Percentiles rank a stretch among this genome's conserved stretches.
Evolutionary conservation across 2,888 invertebrate genomes (phyloP).

Genomic region (Cantharis flavilabris): DNA sequence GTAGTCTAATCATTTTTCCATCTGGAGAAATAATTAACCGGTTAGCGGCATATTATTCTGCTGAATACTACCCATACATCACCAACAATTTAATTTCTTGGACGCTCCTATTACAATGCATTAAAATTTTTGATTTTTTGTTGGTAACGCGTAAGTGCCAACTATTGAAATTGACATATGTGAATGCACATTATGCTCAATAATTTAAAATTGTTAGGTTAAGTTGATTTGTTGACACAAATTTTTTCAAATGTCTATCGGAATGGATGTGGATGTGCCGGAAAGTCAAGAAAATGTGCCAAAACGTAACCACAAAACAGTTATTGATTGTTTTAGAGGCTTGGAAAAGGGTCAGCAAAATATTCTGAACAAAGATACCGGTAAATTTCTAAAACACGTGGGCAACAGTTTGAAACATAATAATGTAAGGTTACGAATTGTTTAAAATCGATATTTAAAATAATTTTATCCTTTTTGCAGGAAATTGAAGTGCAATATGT

Average conservation of each 20-base stretch:
- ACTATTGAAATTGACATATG: not conserved
- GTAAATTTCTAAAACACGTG: not conserved
- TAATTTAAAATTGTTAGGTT: not conserved
- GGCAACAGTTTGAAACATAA: not conserved
- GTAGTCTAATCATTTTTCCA: no score
- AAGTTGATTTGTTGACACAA: not conserved
- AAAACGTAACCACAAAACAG: not conserved
- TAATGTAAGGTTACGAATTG: not conserved
- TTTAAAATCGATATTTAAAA: not conserved
- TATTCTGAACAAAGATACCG: not conserved
- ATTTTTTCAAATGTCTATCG: not conserved
- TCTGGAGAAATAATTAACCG: no score
- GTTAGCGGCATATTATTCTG: no score
- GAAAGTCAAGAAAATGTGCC: not conserved
- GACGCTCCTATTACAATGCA: not conserved
- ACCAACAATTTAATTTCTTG: not conserved
- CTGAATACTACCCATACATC: no score
- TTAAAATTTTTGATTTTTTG: not conserved
- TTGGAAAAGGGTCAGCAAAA: not conserved
- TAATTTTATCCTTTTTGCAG: constrained; percentile 54
- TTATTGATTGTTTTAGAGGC: not conserved
- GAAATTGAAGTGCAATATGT: constrained; percentile 68
- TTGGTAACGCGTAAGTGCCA: not conserved
- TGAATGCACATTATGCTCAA: no score
- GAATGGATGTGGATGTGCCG: not conserved